Evolutionary conservation across 1,140 invertebrate genomes (phyloP).

Genomic region (Sycobia sp.): DNA sequence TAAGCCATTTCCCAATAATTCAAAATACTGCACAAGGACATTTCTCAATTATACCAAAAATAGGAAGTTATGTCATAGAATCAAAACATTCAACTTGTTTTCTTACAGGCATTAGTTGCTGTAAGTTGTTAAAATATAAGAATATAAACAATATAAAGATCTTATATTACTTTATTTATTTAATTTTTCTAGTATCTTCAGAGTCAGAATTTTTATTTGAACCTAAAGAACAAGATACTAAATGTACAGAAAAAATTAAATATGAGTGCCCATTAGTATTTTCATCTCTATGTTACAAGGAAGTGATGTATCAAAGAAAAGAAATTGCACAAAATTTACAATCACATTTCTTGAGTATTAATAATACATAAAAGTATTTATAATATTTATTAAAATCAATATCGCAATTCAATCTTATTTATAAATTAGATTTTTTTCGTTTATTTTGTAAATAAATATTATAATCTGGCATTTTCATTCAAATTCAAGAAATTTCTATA

Average conservation of each 20-base stretch:
- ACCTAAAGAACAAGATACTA: constrained; percentile 56
- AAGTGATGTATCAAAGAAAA: constrained; percentile 67
- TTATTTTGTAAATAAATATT: too few relatives aligned
- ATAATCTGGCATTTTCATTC: too few relatives aligned
- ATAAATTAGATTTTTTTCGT: too few relatives aligned
- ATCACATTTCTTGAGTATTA: constrained; percentile 54
- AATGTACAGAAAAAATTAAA: constrained; percentile 65
- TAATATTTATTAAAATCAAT: too few relatives aligned
- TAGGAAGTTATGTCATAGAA: constrained; percentile 60
- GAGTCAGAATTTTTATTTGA: constrained; percentile 66
- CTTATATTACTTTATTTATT: constrained; percentile 12
- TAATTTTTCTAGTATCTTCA: constrained; percentile 62
- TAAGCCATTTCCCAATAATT: constrained; percentile 69
- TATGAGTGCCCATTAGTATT: constrained; percentile 70
- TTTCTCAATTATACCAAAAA: constrained; percentile 64
- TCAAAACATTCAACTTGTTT: constrained; percentile 72
- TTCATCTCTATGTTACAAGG: constrained; percentile 63
- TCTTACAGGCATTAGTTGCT: constrained; percentile 63
- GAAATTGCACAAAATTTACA: constrained; percentile 68
- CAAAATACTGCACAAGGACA: constrained; percentile 64
- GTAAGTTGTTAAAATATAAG: constrained; percentile 58
- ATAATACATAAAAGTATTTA: constrained; percentile 28
- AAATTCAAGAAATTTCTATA: too few relatives aligned
- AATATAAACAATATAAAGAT: constrained; percentile 19
- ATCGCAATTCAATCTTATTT: too few relatives aligned